These are phyloP conservation scores for Clarias platycephalus DNA, from an alignment of 2,797 vertebrate species.

Conservation along the genomic window DNA sequence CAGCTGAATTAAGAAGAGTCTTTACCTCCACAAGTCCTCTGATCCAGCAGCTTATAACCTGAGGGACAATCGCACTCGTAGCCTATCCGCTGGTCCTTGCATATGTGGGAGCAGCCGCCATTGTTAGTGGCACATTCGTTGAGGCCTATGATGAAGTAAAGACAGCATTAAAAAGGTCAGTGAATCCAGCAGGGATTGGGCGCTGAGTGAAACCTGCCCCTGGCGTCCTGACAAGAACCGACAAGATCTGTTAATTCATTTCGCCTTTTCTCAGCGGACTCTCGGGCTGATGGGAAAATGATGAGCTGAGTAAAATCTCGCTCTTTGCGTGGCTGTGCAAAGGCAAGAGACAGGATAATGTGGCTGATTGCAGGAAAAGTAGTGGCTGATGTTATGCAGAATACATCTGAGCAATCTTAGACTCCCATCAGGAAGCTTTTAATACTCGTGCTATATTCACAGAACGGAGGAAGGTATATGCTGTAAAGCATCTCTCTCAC, in stretches of 20 bases:
- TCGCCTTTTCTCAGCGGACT: constrained; percentile 29
- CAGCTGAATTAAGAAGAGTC: background rate
- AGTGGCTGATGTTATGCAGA: background rate
- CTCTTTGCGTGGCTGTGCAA: background rate
- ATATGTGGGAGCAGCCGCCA: constrained; percentile 95
- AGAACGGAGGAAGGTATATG: background rate
- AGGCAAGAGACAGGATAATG: constrained; percentile 19
- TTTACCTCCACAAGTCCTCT: constrained; percentile 96
- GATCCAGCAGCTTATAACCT: constrained; percentile 92
- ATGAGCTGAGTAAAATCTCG: constrained; percentile 44
- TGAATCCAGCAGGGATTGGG: constrained; percentile 38
- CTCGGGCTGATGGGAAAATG: constrained; percentile 46
- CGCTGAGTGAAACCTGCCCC: constrained; percentile 27
- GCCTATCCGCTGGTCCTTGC: constrained; percentile 88
- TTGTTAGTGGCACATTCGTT: constrained; percentile 92
- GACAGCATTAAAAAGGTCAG: constrained; percentile 42
- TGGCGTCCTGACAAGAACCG: constrained; percentile 40
- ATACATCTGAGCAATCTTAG: constrained; percentile 12
- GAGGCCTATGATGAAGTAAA: constrained; percentile 72
- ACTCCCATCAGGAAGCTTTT: background rate
- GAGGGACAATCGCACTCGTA: constrained; percentile 92
- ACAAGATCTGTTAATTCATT: constrained; percentile 34
- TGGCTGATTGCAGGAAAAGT: constrained; percentile 5
- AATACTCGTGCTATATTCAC: background rate
- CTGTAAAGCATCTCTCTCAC: background rate